A percentile compares a stretch with the other conserved stretches of the same genome.
Conservation (phyloP, 2,888 invertebrate genomes). For the Laothoe populi region DNA sequence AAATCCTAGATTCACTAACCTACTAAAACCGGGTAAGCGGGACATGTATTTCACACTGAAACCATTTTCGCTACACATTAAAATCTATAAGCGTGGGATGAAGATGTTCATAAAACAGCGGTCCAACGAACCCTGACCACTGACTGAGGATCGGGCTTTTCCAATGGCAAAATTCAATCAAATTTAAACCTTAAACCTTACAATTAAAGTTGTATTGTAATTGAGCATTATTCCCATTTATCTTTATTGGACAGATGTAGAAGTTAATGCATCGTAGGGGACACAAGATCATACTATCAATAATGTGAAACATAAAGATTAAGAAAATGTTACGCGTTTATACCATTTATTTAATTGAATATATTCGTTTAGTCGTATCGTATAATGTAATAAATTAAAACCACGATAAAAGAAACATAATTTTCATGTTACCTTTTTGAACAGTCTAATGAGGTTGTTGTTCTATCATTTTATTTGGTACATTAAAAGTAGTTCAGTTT, state of each 20-base stretch:
- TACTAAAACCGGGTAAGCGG: slow-evolving; percentile 13
- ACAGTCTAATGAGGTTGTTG: neutral
- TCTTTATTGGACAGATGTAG: slow-evolving; percentile 29
- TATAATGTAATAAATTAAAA: neutral
- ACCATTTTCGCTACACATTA: slow-evolving; percentile 24
- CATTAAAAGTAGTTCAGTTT: neutral
- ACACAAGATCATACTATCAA: slow-evolving; percentile 15
- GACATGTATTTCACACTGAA: slow-evolving; percentile 20
- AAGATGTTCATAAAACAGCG: slow-evolving; percentile 31
- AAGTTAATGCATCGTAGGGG: slow-evolving; percentile 23
- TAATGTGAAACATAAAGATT: slow-evolving; percentile 15
- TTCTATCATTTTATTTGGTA: neutral
- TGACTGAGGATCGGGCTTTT: neutral
- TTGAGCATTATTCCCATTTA: neutral
- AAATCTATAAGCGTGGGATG: slow-evolving; percentile 31
- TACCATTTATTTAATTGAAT: slow-evolving; percentile 3
- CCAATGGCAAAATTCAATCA: neutral
- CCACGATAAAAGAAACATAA: neutral
- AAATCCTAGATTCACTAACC: neutral
- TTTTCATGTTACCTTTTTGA: neutral
- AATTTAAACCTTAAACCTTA: slow-evolving; percentile 6
- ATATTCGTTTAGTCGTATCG: neutral
- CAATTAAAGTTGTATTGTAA: neutral
- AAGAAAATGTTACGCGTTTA: slow-evolving; percentile 7
- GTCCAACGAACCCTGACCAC: slow-evolving; percentile 25